Base-by-base conservation (phyloP, 2,888 invertebrate genomes). In the Diaperis boleti region DNA sequence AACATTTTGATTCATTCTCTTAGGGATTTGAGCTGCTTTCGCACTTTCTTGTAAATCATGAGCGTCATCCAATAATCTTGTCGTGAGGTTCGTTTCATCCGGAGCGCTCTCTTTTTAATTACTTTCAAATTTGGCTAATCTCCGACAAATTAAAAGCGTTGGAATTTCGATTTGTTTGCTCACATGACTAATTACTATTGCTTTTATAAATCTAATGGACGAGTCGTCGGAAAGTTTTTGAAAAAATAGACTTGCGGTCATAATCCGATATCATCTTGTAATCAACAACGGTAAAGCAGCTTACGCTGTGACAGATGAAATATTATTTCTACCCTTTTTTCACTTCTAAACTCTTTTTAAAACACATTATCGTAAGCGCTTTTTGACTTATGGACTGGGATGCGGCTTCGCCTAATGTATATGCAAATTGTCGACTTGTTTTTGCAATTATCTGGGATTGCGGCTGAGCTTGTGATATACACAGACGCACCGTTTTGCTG, bases 241-340 rank as follows among this genome's bases (percentile, higher is more conserved):
- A 54, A 54, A 54, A 54, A 54, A 14, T 42, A 29, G 42, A 31
- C 54, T 54, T 54, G 54, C 54, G 54, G 54, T 54, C 54, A 54
- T 54, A 41, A 42, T 54, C 41, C 54, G 54, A 54, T 54, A 54
- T 54, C 54, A 54, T 54, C 54, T 54, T 42, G 54, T 31, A 54
- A 54, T 54, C 54, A 54, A 54, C 54, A 54, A 39, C 41, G 54
- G 42, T 42, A 54, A 54, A 54, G 54, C 54, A 41, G 54, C 54
- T 54, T 54, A 54, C 42, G 41, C 42, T 18, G 2, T 42, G 54
- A 54, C 54, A 54, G 54, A n/a, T 54, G 42, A 54, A 54, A 54
- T 54, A 54, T 52, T 52, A 52, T 54, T 54, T 54, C 39, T 54
- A 29, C 41, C 54, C 41, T 41, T 54, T 54, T 54, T 54, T 54